phyloP scores from a whole-genome alignment of 2,888 invertebrate genomes.

The Zygogramma bicolorata region DNA sequence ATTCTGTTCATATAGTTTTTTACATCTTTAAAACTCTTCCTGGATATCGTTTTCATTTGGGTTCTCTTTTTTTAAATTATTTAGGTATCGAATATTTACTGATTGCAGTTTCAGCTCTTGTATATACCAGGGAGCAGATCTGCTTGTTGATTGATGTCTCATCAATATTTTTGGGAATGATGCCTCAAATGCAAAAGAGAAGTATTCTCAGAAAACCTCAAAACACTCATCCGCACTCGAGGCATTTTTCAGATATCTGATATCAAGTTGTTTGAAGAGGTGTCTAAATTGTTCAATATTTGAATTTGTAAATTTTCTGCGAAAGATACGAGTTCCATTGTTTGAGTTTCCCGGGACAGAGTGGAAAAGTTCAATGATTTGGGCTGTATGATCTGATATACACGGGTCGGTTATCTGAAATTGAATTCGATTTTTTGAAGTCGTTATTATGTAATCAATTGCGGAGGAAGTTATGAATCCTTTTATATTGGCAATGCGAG shows the following conservation, averaged over 20 bases:
- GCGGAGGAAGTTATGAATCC: not conserved
- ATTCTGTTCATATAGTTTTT: too few species aligned
- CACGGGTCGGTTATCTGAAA: not conserved
- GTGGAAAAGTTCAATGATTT: not conserved
- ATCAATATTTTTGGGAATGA: not conserved
- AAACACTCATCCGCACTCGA: not conserved
- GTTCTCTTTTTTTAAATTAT: too few species aligned
- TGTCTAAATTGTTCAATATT: not conserved
- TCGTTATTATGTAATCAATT: not conserved
- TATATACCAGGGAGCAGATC: too few species aligned
- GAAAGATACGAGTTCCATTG: not conserved
- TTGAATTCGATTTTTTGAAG: not conserved
- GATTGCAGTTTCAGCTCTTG: too few species aligned
- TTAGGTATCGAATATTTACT: too few species aligned
- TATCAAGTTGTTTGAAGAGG: not conserved
- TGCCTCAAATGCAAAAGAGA: not conserved
- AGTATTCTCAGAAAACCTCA: not conserved
- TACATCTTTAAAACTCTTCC: too few species aligned
- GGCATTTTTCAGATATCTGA: not conserved
- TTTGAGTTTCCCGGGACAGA: not conserved
- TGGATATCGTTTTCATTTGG: too few species aligned
- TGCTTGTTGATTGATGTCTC: too few species aligned
- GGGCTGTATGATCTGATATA: not conserved
- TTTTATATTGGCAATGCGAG: not conserved
- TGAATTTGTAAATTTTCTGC: not conserved